Base-by-base conservation (phyloP, 2,797 vertebrate genomes). In the Brachyalestes nurse region DNA sequence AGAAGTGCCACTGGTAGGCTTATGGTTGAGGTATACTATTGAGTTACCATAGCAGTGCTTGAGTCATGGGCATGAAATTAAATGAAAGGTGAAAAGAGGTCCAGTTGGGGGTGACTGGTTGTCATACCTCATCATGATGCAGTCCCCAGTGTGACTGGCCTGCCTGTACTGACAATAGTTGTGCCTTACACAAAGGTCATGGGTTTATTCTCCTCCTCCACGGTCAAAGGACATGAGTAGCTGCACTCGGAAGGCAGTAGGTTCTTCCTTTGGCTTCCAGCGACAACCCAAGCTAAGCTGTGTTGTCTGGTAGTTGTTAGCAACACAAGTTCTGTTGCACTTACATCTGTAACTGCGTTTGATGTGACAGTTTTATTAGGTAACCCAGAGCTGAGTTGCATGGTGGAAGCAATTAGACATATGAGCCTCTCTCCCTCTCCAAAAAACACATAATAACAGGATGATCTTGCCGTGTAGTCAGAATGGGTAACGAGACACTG, bases 341-440 rank as follows among this genome's bases (percentile, higher is more conserved):
- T 77, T 67, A 55, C 71, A 72, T 40, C 66, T 76, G 58, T 40
- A 51, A 80, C 75, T 64, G 51, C 73, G 71, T 80, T 80, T 83
- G 67, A 83, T 76, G 82, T 83, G 82, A 83, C 82, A 83, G 61
- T 65, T 83, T 83, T 83, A 83, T 65, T 67, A 70, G 51, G 51
- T 60, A 72, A 4, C 45, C 72, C 64, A 55, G 49, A 75, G 60
- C 58, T 55, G 57, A 79, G 70, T n/a, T 71, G 51, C 49, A 74
- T 5, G 0, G 78, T 76, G 82, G 73, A 80, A 83, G 78, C 78
- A 83, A 80, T 83, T 80, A 83, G 49, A 16, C 67, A 79, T 58
- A 28, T 4, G 71, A 40, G 40, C 51, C 49, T 72, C 19, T 72
- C 53, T 47, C 45, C 12, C 45, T 47, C 21, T 4, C 8, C 19